Evolutionary conservation across 2,113 vertebrate species (phyloP).

Genomic region (Sapajus apella): DNA sequence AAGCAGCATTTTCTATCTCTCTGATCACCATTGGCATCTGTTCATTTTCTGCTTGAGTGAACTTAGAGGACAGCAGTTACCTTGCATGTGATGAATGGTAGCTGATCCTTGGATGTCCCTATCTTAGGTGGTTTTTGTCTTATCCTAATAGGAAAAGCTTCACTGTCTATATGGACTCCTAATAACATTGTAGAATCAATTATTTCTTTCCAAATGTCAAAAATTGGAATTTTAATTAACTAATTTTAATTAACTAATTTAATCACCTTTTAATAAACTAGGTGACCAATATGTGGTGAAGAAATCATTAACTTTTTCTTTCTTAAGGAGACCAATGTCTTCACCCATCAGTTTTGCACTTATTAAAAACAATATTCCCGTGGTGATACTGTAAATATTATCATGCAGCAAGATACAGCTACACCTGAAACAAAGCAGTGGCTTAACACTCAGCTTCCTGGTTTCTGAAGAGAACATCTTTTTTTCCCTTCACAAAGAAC

Average conservation of each 20-base stretch:
- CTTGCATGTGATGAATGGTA: constrained; percentile 87
- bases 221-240: neutral
- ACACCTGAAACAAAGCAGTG: constrained; percentile 31
- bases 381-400: neutral
- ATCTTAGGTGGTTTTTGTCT: constrained; percentile 79
- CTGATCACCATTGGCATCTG: constrained; percentile 88
- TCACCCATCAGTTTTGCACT: neutral
- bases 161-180: constrained; percentile 73
- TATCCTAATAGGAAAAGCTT: constrained; percentile 80
- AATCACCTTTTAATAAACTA: constrained; percentile 48
- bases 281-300: neutral
- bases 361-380: neutral
- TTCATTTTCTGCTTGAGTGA: constrained; percentile 93
- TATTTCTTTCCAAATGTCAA: constrained; percentile 77
- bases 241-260: too few relatives aligned
- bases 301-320: constrained; percentile 31
- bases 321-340: neutral
- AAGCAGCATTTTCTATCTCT: constrained; percentile 73
- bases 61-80: constrained; percentile 87
- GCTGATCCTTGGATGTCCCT: constrained; percentile 80
- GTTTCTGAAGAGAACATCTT: neutral
- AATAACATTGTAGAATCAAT: constrained; percentile 77
- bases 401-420: constrained; percentile 9
- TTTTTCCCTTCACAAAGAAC: neutral
- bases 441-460: neutral